These are phyloP conservation scores for Neoniphon sammara DNA, from an alignment of 2,797 vertebrate genomes.

Conservation along the genomic window DNA sequence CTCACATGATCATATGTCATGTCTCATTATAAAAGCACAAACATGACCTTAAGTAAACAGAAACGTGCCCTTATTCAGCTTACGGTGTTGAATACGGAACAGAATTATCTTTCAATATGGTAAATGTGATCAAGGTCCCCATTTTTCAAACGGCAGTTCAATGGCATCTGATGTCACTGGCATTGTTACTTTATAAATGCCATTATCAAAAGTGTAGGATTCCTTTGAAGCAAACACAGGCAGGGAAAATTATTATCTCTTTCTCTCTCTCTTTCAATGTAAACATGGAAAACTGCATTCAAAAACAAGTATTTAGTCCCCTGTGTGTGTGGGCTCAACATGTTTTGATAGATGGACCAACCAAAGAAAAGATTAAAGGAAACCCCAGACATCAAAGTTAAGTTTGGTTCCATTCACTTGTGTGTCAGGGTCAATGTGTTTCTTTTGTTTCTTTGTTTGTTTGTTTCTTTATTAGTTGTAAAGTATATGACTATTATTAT, in stretches of 20 bases:
- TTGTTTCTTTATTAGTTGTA: not conserved
- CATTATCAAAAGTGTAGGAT: conserved; percentile 24
- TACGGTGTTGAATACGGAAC: conserved; percentile 3
- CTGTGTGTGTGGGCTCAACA: not conserved
- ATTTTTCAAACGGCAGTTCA: conserved; percentile 30
- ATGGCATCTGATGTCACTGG: conserved; percentile 44
- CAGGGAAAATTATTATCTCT: conserved; percentile 21
- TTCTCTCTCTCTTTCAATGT: conserved; percentile 6
- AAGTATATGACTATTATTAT: not conserved
- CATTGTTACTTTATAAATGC: conserved; percentile 29
- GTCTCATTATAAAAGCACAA: conserved; percentile 16
- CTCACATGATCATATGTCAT: not conserved
- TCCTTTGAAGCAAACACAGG: conserved; percentile 13
- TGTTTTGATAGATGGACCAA: conserved; percentile 41
- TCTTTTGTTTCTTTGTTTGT: not conserved
- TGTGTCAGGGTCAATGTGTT: conserved; percentile 11
- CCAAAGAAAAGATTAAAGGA: conserved; percentile 20
- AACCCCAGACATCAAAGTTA: conserved; percentile 3
- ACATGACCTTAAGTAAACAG: conserved; percentile 15
- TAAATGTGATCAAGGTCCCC: conserved; percentile 12
- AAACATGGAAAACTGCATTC: conserved; percentile 34
- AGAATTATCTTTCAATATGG: not conserved
- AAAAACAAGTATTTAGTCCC: not conserved
- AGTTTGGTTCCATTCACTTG: conserved; percentile 15
- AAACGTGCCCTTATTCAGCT: conserved; percentile 1